Base-by-base conservation (phyloP, 2,888 invertebrate species). In the Xestia xanthographa region DNA sequence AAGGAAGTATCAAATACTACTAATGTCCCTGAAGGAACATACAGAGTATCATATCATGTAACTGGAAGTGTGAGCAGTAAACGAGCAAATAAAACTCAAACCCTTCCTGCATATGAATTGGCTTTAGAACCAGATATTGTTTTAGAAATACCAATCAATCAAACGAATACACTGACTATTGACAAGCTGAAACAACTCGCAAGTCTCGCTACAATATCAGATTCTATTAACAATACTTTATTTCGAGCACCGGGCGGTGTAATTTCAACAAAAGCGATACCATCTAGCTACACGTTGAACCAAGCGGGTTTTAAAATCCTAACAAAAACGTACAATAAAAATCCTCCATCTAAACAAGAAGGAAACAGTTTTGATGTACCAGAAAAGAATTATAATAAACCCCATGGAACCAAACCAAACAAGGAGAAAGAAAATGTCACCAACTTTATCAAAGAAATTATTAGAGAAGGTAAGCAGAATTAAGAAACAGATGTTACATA, bases 251-350 rank as follows among this genome's bases (percentile, higher is more conserved):
- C 95, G 20, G 96, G 97, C 48, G 94, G 96, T 71, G 93, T 97
- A 34, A 97, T 97, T 88, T 97, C 97, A 26, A 97, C 97, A 20
- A 97, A 97, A 94, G 97, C 97, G 6, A 97, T 97, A 77, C 97
- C 97, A 29, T 97, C 97, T 1, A 97, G 97, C 88, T 97, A 97
- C 86, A 97, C 97, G 0, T 91, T 97, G 34, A 97, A 97, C 90
- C 97, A 97, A 77, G 97, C 97, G 63, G 98, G 98, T 2, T 97
- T 98, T 77, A 97, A 97, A 90, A 97, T 98, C 83, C 91, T 97
- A 74, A 98, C 97, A 0, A 98, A 98, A 94, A 97, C 97, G 0
- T 97, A 97, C 74, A 97, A 97, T 83, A 98, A 97, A 92, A 93
- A 95, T 69, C 95, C 95, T 75, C 88, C 94, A 9, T 92, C 92